Base-by-base conservation (phyloP, 1,140 invertebrate genomes). In the Goniozus legneri region DNA sequence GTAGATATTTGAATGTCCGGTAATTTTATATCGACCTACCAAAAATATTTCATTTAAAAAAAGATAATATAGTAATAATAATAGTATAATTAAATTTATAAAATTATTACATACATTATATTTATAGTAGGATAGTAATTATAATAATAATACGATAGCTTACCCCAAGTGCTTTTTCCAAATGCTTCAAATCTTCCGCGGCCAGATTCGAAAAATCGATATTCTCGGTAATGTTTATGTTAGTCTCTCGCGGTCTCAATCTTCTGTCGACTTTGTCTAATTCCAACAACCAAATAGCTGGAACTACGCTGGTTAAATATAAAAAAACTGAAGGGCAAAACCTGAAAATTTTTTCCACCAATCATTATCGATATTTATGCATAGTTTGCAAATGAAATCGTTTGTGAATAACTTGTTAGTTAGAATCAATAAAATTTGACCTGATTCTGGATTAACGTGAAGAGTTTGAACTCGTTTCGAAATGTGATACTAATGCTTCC, bases 261-360 rank as follows among this genome's bases (percentile, higher is more conserved):
- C 84, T 64, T 16, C 81, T 78, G 43, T 88, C 86, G 3, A 91
- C 84, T 71, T 91, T 90, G 59, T 91, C 87, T 39, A 92, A 71
- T 67, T 92, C 89, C 35, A 92, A 65, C 1, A 92, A 76, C 89
- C 89, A 91, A 65, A 91, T 91, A 7, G 89, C 85, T 0, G 89
- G 89, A 1, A 91, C 88, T 34, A 90, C 85, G 58, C 86, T 86
- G 30, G 82, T 83, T 18, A 91, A 71, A 59, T 91, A 91, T 12
- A 91, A 77, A 72, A 91, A 91, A 0, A 92, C 89, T 2, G 88
- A 91, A 14, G 89, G 89, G 56, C 89, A 92, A 73, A 92, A 91
- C 88, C 89, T 91, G 65, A 8, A 51, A n/a, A n/a, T n/a, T n/a
- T n/a, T n/a, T n/a, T n/a, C n/a, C n/a, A n/a, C n/a, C n/a, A n/a